Evolutionary conservation across 1,140 invertebrate species (phyloP).

Genomic region (Homalodisca vitripennis): DNA sequence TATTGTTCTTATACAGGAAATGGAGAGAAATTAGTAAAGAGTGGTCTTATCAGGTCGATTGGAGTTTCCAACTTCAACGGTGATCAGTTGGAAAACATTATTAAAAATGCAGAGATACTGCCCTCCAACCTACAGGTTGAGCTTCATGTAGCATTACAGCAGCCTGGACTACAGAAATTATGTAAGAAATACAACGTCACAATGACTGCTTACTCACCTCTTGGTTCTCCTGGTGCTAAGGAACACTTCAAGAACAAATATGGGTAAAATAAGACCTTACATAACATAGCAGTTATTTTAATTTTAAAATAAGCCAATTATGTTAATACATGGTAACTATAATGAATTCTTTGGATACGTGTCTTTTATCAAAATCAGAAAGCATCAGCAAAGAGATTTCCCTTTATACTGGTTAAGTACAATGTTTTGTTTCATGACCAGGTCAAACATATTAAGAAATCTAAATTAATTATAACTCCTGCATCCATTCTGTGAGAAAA

Average conservation of each 20-base stretch:
- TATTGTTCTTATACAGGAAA: too few species aligned
- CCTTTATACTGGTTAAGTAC: too few species aligned
- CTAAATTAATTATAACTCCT: too few species aligned
- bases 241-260: slow-evolving; percentile 29
- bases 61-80: slow-evolving; percentile 48
- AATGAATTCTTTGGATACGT: too few species aligned
- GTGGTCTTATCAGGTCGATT: slow-evolving; percentile 51
- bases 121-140: slow-evolving; percentile 51
- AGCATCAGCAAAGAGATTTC: background rate
- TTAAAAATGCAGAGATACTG: slow-evolving; percentile 32
- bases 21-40: slow-evolving; percentile 56
- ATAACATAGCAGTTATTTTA: too few species aligned
- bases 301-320: too few species aligned
- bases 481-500: too few species aligned
- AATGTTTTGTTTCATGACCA: too few species aligned
- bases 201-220: slow-evolving; percentile 54
- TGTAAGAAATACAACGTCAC: slow-evolving; percentile 50
- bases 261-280: slow-evolving; percentile 29
- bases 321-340: too few species aligned
- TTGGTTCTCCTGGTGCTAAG: slow-evolving; percentile 53
- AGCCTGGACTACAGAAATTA: slow-evolving; percentile 49
- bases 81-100: slow-evolving; percentile 41
- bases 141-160: slow-evolving; percentile 54
- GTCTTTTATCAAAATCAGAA: background rate
- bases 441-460: too few species aligned